Evolutionary conservation across 2,888 invertebrate genomes (phyloP), one percentile per base, ranked within the genome.

Genomic region (Cyaniris semiargus): DNA sequence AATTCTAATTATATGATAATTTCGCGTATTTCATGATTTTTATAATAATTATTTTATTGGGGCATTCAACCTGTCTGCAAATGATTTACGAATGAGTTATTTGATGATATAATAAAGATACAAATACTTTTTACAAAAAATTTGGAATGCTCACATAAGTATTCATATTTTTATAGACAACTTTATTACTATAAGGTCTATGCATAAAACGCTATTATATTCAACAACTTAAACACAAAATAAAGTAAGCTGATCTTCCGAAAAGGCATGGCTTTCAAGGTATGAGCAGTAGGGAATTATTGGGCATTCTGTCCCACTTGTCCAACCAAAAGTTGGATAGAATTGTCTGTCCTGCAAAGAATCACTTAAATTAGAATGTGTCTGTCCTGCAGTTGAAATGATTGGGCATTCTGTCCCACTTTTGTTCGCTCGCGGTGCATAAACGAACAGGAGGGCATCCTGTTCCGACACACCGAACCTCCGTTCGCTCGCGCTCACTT

Each of bases 81-180:
- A 58, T 58, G 58, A 21, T 58, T 27, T 66, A 66, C 3, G 4
- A 31, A 66, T 66, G 31, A 66, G 15, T 18, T 66, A 66, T 18
- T 27, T 27, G 44, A 44, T 21, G 15, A 71, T 21, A 21, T 72
- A 38, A 44, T 72, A 72, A 44, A 72, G 72, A 72, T 72, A 74
- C 44, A 48, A 21, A 74, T 48, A 74, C 74, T 74, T 74, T 27
- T 27, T 27, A 74, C 3, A 31, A 71, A 48, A 74, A 74, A n/a
- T 48, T 21, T 74, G 74, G 74, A 74, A 74, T 74, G 74, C 8
- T 74, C 48, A 23, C 18, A 27, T 18, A 53, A 74, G 44, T 74
- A 74, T 48, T 74, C 27, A 53, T 74, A 66, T 66, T 66, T 66
- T 66, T 66, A 66, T 66, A n/a, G 58, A 58, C 6, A 58, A 21